These are phyloP conservation scores for Melanotaenia parkinsoni DNA, from an alignment of 2,797 vertebrate genomes.

Conservation along the genomic window DNA sequence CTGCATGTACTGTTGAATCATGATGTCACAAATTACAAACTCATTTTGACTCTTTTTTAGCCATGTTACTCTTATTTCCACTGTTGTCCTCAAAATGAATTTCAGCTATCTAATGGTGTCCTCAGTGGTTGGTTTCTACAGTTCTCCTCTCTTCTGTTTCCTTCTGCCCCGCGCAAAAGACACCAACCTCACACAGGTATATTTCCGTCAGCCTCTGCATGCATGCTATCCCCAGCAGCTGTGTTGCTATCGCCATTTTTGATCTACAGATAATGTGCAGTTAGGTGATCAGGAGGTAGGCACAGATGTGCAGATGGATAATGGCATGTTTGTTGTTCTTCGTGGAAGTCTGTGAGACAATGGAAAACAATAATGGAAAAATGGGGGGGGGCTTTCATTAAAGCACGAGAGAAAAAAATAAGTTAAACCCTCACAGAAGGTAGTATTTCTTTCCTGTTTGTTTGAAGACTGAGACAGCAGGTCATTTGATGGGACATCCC, in stretches of 20 bases:
- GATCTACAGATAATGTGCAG: too few species aligned
- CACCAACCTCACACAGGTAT: slow-evolving; percentile 95
- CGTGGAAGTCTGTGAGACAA: too few species aligned
- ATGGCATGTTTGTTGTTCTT: too few species aligned
- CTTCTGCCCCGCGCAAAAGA: slow-evolving; percentile 89
- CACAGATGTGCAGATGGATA: too few species aligned
- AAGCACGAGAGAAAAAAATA: too few species aligned
- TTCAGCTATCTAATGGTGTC: slow-evolving; percentile 95
- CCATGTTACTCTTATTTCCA: not conserved
- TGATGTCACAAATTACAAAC: not conserved
- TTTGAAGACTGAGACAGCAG: too few species aligned
- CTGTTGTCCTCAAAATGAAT: slow-evolving; percentile 59
- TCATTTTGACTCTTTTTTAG: not conserved
- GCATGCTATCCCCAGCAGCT: not conserved
- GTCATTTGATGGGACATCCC: too few species aligned
- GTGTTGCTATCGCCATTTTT: too few species aligned
- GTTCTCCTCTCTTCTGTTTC: slow-evolving; percentile 90
- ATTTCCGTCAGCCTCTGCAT: not conserved
- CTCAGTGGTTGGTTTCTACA: slow-evolving; percentile 96
- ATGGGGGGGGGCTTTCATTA: too few species aligned
- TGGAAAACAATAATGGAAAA: too few species aligned
- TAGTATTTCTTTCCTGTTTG: not conserved
- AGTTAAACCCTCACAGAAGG: too few species aligned
- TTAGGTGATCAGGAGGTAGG: too few species aligned
- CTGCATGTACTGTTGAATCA: slow-evolving; percentile 22